These are phyloP conservation scores for Aphelocoma coerulescens DNA, from an alignment of 2,113 vertebrate species.

Conservation along the genomic window DNA sequence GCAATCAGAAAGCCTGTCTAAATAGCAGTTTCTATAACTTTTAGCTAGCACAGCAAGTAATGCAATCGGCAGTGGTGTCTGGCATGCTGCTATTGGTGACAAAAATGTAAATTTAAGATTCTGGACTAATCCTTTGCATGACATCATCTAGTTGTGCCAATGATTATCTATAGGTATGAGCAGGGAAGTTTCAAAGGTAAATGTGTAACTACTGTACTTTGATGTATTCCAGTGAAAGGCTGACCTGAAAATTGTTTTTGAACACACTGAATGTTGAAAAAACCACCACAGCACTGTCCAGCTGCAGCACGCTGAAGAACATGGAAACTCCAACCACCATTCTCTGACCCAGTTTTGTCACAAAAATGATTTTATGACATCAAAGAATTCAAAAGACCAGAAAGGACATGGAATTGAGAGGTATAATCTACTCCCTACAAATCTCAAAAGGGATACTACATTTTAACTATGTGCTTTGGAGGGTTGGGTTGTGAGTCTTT, in stretches of 20 bases:
- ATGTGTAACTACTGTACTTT: background rate
- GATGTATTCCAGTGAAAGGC: background rate
- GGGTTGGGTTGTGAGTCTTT: fast-evolving
- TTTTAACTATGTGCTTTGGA: background rate
- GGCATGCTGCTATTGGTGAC: background rate
- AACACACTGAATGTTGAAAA: background rate
- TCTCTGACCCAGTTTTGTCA: background rate
- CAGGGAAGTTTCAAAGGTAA: background rate
- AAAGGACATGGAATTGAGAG: background rate
- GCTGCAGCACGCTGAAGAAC: background rate
- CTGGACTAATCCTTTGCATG: background rate
- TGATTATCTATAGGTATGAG: background rate
- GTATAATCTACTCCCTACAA: background rate
- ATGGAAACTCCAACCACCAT: background rate
- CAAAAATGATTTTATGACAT: background rate
- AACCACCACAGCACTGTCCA: background rate
- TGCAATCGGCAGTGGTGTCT: background rate
- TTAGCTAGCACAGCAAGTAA: background rate
- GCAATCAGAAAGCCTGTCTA: background rate
- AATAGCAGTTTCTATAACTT: background rate
- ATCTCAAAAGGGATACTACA: background rate
- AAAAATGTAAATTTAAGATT: background rate
- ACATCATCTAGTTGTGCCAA: background rate
- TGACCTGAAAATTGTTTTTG: background rate
- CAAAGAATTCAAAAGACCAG: background rate